Percentiles rank a stretch among this genome's conserved stretches.
Conservation (phyloP, 2,888 invertebrate genomes). For the Teleiodes luculella region DNA sequence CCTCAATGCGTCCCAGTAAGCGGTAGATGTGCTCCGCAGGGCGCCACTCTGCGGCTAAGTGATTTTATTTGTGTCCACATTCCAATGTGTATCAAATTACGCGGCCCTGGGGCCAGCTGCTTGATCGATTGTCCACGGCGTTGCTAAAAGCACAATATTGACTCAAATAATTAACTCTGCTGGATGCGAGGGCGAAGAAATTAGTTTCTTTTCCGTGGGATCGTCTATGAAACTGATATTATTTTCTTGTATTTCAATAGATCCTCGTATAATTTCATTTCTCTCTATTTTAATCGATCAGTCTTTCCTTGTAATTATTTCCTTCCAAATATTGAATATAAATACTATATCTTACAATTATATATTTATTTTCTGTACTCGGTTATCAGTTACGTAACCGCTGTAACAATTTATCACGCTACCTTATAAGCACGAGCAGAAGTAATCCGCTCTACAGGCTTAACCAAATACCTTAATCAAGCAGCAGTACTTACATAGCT, state of each 20-base stretch:
- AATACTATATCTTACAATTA: neutral
- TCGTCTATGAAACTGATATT: conserved; percentile 7
- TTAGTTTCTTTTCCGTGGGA: conserved; percentile 4
- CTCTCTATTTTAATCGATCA: no score
- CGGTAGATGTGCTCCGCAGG: conserved; percentile 66
- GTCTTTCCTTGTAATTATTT: no score
- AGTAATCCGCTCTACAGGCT: conserved; percentile 2
- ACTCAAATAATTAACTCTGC: conserved; percentile 50
- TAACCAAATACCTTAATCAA: conserved; percentile 2
- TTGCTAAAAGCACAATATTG: conserved; percentile 64
- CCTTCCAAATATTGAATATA: no score
- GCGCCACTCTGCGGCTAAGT: conserved; percentile 73
- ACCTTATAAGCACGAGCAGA: conserved; percentile 5
- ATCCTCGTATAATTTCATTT: no score
- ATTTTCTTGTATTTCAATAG: neutral
- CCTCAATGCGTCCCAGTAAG: conserved; percentile 41
- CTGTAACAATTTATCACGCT: neutral
- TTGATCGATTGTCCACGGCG: conserved; percentile 66
- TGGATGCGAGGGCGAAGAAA: conserved; percentile 15
- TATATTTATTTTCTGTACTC: no score
- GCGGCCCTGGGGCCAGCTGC: conserved; percentile 61
- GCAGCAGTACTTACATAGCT: neutral
- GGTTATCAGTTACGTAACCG: conserved; percentile 8
- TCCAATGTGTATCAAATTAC: conserved; percentile 77
- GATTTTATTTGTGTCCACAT: conserved; percentile 78